A percentile compares a stretch with the other conserved stretches of the same genome.
These are phyloP conservation scores for Molossus alvarezi DNA, from an alignment of 2,797 vertebrate genomes.

Conservation along the genomic window DNA sequence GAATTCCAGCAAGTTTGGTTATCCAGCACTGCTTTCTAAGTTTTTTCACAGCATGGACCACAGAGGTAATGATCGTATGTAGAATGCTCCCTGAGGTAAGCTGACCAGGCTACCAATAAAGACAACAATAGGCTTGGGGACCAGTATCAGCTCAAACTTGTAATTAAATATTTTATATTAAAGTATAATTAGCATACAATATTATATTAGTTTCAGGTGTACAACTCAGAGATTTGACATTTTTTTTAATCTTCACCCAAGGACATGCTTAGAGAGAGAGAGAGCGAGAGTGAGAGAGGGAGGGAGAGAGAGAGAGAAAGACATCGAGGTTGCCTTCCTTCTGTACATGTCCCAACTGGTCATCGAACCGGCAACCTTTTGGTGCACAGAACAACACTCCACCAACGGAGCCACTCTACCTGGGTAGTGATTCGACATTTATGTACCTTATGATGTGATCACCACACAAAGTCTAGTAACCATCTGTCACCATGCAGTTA, in stretches of 20 bases:
- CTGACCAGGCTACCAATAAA: neutral
- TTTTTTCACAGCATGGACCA: neutral
- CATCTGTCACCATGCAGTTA: neutral
- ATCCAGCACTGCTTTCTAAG: neutral
- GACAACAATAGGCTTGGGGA: neutral
- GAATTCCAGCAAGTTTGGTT: neutral
- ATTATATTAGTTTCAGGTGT: neutral
- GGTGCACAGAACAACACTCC: no score
- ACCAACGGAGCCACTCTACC: no score
- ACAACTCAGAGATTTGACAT: neutral
- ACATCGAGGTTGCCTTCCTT: no score
- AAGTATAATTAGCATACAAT: neutral
- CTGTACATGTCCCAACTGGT: no score
- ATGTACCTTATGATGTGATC: no score
- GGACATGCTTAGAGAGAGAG: no score
- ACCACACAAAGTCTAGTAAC: neutral
- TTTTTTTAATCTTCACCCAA: no score
- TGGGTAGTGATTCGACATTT: neutral
- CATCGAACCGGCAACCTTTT: no score
- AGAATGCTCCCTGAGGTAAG: neutral
- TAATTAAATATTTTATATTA: neutral
- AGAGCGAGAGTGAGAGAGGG: no score
- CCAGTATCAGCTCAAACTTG: neutral
- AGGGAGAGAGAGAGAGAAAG: no score
- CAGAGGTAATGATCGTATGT: neutral